phyloP scores from a whole-genome alignment of 2,888 invertebrate species.

The Cheilosia variabilis region DNA sequence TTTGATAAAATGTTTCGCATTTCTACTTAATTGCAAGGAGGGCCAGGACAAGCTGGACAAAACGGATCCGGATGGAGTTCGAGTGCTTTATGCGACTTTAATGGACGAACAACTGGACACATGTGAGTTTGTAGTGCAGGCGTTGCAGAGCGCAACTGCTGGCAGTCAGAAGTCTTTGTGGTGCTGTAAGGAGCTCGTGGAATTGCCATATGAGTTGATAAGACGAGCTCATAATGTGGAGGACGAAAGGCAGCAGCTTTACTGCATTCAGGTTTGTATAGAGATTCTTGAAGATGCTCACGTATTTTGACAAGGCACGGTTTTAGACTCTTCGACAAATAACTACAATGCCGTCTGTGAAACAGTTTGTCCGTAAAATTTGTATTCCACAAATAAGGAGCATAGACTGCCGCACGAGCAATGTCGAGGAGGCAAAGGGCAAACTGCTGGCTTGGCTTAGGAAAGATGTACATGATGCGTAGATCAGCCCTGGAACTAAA shows the following conservation, averaged over 20 bases:
- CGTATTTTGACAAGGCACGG: not conserved
- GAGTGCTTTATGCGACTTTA: conserved; percentile 78
- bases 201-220: conserved; percentile 78
- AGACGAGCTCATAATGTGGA: conserved; percentile 75
- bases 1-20: conserved; percentile 80
- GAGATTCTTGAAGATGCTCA: not conserved
- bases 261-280: conserved; percentile 78
- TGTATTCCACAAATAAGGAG: conserved; percentile 77
- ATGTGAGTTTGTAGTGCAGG: conserved; percentile 78
- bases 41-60: conserved; percentile 79
- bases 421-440: conserved; percentile 11
- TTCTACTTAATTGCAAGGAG: conserved; percentile 80
- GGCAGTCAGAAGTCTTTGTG: conserved; percentile 76
- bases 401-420: conserved; percentile 76
- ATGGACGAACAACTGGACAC: conserved; percentile 68
- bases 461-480: conserved; percentile 6
- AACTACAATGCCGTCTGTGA: conserved; percentile 80
- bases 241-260: conserved; percentile 79
- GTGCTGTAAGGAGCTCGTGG: conserved; percentile 80
- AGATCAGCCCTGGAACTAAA: too few relatives aligned
- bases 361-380: conserved; percentile 79
- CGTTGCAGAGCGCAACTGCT: conserved; percentile 78
- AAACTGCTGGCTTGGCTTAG: conserved; percentile 36
- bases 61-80: conserved; percentile 77
- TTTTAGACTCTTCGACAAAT: conserved; percentile 79